phyloP scores from a whole-genome alignment of 1,140 invertebrate species.

The Drosophila lacteicornis region DNA sequence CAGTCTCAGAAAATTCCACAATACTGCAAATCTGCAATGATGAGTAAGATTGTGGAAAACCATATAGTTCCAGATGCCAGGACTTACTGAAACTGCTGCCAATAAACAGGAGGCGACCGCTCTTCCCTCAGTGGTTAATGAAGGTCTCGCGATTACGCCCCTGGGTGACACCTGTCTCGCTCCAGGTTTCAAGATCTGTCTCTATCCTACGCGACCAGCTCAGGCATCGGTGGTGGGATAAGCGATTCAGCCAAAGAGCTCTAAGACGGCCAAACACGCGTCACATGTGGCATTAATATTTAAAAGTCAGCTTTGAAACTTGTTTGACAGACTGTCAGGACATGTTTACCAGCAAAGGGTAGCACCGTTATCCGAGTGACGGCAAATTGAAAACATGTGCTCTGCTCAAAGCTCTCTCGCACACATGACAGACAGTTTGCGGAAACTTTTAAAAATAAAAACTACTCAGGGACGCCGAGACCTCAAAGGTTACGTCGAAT shows the following conservation, averaged over 20 bases:
- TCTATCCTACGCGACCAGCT: background rate
- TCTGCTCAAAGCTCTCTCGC: constrained; percentile 23
- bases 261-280: constrained; percentile 48
- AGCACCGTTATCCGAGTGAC: constrained; percentile 64
- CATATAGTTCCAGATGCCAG: no score
- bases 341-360: constrained; percentile 67
- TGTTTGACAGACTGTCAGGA: constrained; percentile 79
- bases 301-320: constrained; percentile 77
- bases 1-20: no score
- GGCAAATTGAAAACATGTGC: constrained; percentile 73
- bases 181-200: background rate
- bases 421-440: constrained; percentile 54
- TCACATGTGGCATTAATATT: constrained; percentile 73
- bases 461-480: constrained; percentile 13
- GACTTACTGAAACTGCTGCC: no score
- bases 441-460: constrained; percentile 49
- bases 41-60: background rate
- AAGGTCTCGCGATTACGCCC: background rate
- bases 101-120: background rate
- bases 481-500: constrained; percentile 39
- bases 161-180: constrained; percentile 11
- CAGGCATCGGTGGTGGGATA: background rate
- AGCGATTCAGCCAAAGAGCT: constrained; percentile 18
- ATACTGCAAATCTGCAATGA: background rate
- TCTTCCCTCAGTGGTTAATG: background rate